Evolutionary conservation across 2,797 vertebrate genomes (phyloP).

Genomic region (Valencia hispanica): DNA sequence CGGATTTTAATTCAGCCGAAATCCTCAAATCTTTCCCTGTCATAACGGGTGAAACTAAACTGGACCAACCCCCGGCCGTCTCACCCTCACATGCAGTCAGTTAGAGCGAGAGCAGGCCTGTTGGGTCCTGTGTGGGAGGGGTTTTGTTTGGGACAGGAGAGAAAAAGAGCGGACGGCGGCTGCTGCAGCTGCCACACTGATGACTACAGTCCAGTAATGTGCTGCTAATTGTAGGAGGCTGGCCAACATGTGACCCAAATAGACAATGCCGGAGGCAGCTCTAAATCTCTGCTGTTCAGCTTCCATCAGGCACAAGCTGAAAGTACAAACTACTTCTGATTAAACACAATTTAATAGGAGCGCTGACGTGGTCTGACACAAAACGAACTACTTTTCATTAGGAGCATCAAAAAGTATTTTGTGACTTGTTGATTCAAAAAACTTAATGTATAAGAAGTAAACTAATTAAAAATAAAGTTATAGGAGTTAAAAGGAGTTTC

Average conservation of each 20-base stretch:
- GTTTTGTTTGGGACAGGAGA: slow-evolving; percentile 17
- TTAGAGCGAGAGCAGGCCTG: slow-evolving; percentile 4
- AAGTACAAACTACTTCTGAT: slow-evolving; percentile 24
- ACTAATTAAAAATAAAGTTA: background rate
- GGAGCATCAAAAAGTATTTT: background rate
- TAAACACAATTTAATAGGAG: background rate
- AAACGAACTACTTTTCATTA: background rate
- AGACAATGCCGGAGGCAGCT: slow-evolving; percentile 56
- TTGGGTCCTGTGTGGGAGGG: slow-evolving; percentile 8
- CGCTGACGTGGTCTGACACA: too few relatives aligned
- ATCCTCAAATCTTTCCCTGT: slow-evolving; percentile 10
- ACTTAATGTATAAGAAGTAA: background rate
- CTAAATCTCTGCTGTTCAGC: slow-evolving; percentile 34
- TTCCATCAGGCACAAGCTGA: slow-evolving; percentile 48
- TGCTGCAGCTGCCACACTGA: slow-evolving; percentile 20
- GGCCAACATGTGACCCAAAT: slow-evolving; percentile 72
- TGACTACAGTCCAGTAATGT: slow-evolving; percentile 50
- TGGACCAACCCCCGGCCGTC: background rate
- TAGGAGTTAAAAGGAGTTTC: background rate
- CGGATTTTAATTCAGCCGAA: slow-evolving; percentile 38
- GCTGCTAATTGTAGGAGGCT: slow-evolving; percentile 61
- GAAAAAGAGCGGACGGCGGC: slow-evolving; percentile 8
- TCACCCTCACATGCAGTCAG: background rate
- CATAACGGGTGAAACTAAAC: background rate
- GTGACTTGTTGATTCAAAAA: background rate